These are phyloP conservation scores for Lochmaea capreae DNA, from an alignment of 2,888 invertebrate genomes.

Conservation along the genomic window DNA sequence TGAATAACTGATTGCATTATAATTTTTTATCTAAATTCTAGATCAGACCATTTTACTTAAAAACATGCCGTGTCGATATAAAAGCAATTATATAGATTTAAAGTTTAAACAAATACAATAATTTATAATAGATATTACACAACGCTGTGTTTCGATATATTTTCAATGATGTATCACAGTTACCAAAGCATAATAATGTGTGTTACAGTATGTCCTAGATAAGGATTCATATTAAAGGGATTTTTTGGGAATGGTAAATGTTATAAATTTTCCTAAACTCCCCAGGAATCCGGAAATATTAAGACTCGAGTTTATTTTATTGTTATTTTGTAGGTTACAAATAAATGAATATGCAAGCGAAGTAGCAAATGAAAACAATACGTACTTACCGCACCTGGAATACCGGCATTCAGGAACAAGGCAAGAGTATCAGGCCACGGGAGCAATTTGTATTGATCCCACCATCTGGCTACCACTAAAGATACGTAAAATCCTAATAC, in stretches of 20 bases:
- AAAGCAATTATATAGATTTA: background rate
- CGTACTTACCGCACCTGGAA: constrained; percentile 88
- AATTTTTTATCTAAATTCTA: background rate
- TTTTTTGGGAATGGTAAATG: no score
- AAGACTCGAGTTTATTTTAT: no score
- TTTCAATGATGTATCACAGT: background rate
- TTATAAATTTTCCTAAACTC: no score
- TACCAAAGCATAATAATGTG: no score
- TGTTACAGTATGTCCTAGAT: background rate
- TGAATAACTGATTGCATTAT: constrained; percentile 2
- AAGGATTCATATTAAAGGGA: no score
- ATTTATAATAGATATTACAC: background rate
- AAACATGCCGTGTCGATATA: background rate
- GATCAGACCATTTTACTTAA: background rate
- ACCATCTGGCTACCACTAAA: constrained; percentile 92
- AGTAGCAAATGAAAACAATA: constrained; percentile 27
- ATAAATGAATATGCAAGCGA: background rate
- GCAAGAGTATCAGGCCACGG: constrained; percentile 96
- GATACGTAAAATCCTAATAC: constrained; percentile 95
- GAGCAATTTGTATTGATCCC: constrained; percentile 92
- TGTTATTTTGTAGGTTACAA: no score
- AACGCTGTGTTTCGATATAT: background rate
- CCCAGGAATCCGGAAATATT: no score
- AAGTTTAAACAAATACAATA: background rate
- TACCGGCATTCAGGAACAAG: constrained; percentile 90